These are phyloP conservation scores for Indicator maculatus DNA, from an alignment of 2,113 vertebrate species.

Conservation along the genomic window DNA sequence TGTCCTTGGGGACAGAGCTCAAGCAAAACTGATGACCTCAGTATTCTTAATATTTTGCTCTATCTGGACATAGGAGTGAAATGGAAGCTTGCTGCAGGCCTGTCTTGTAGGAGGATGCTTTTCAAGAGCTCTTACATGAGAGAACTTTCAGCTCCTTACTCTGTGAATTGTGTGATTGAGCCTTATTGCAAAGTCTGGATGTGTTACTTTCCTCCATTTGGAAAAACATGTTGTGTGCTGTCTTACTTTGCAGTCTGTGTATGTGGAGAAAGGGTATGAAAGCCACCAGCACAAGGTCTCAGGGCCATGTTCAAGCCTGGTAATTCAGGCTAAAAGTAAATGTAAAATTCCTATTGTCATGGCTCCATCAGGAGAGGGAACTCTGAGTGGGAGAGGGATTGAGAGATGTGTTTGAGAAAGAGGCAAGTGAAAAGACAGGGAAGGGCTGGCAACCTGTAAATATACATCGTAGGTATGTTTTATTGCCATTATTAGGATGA, in stretches of 20 bases:
- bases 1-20: not conserved
- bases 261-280: not conserved
- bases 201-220: not conserved
- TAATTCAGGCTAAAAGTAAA: not conserved
- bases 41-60: not conserved
- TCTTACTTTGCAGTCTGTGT: not conserved
- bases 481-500: not conserved
- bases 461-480: not conserved
- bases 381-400: not conserved
- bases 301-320: not conserved
- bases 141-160: not conserved
- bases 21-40: not conserved
- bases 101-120: not conserved
- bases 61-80: not conserved
- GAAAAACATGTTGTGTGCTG: fast-evolving
- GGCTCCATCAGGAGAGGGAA: not conserved
- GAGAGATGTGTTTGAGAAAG: not conserved
- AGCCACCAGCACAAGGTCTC: not conserved
- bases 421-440: not conserved
- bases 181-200: not conserved
- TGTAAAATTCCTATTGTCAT: not conserved
- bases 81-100: not conserved
- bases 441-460: not conserved
- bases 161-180: not conserved
- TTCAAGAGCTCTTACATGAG: fast-evolving